Conservation (phyloP, 1,140 invertebrate species). For the Pseudobourletiella spinata region DNA sequence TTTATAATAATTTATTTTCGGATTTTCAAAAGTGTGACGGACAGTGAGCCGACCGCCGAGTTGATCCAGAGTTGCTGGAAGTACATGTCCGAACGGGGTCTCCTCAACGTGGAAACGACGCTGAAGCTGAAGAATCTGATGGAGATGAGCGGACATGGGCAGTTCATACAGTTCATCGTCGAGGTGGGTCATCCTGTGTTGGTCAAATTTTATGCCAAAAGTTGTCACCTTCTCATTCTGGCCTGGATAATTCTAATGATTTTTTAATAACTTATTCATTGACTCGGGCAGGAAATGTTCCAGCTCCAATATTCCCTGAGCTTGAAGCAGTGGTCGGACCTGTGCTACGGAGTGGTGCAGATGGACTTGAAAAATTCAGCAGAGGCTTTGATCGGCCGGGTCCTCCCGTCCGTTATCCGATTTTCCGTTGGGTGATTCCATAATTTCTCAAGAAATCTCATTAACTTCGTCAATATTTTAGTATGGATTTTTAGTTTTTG, state of each 20-base stretch:
- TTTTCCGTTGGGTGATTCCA: constrained; percentile 20
- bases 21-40: constrained; percentile 15
- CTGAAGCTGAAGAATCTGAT: constrained; percentile 23
- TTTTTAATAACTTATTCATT: too few species aligned
- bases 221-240: too few species aligned
- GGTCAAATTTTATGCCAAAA: constrained; percentile 2
- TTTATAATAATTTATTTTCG: not conserved
- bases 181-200: constrained; percentile 14
- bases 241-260: too few species aligned
- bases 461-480: not conserved
- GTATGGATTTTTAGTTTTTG: not conserved
- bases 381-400: constrained; percentile 9
- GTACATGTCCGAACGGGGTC: constrained; percentile 13
- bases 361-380: constrained; percentile 28
- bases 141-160: constrained; percentile 17
- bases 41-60: constrained; percentile 16
- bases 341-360: constrained; percentile 27
- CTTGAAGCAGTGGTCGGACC: constrained; percentile 27
- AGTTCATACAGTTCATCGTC: constrained; percentile 19
- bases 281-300: constrained; percentile 26
- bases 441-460: not conserved
- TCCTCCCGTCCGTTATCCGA: constrained; percentile 24
- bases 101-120: constrained; percentile 29
- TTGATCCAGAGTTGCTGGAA: constrained; percentile 27
- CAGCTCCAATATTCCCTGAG: constrained; percentile 19